Percentiles rank a stretch among this genome's conserved stretches.
Evolutionary conservation across 2,797 vertebrate species (phyloP).

Genomic region (Capromys pilorides): DNA sequence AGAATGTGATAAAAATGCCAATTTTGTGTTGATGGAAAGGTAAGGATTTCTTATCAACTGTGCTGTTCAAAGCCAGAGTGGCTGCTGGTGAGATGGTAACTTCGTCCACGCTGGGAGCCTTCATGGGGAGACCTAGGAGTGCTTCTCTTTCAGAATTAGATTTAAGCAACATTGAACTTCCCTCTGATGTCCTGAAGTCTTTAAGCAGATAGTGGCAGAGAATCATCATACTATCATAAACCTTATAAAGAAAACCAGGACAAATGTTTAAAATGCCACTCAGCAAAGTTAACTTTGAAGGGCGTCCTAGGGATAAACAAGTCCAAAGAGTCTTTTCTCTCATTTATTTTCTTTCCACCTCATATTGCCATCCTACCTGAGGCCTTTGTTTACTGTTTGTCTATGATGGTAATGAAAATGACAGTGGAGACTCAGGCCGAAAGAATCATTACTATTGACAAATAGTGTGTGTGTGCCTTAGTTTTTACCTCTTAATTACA

Average conservation of each 20-base stretch:
- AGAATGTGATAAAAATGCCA: not conserved
- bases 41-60: not conserved
- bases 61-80: not conserved
- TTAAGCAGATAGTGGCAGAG: not conserved
- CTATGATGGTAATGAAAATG: constrained; percentile 1
- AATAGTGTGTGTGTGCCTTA: constrained; percentile 13
- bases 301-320: not conserved
- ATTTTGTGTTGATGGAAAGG: not conserved
- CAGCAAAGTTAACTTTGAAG: not conserved
- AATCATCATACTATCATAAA: not conserved
- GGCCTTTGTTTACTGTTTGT: constrained; percentile 47
- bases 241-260: constrained; percentile 5
- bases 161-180: not conserved
- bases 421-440: not conserved
- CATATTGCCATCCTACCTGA: not conserved
- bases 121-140: not conserved
- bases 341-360: not conserved
- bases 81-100: not conserved
- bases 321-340: not conserved
- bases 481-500: constrained; percentile 54
- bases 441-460: constrained; percentile 38
- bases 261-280: constrained; percentile 31
- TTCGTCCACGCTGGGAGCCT: not conserved
- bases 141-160: not conserved
- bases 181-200: constrained; percentile 24